These are phyloP conservation scores for Eptatretus burgeri DNA, from an alignment of 2,113 vertebrate genomes.

Conservation along the genomic window DNA sequence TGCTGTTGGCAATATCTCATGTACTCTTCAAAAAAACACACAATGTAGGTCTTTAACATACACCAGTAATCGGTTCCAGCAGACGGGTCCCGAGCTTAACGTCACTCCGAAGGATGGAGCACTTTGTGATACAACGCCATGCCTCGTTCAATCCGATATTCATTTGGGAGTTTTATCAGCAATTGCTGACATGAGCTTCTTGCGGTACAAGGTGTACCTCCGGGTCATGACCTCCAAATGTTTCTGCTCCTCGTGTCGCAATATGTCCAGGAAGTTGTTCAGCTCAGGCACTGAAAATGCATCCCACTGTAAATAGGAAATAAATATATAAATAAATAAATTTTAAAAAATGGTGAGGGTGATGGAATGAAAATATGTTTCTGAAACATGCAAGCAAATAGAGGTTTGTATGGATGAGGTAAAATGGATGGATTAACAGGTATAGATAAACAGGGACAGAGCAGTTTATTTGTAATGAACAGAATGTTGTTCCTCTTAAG, in stretches of 20 bases:
- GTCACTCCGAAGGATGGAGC: too few relatives aligned
- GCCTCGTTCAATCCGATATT: too few relatives aligned
- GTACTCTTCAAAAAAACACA: too few relatives aligned
- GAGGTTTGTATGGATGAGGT: not conserved
- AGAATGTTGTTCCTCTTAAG: too few relatives aligned
- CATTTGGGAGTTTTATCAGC: not conserved
- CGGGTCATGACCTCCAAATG: not conserved
- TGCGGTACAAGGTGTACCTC: not conserved
- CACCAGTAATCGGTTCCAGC: too few relatives aligned
- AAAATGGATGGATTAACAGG: not conserved
- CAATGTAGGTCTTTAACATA: too few relatives aligned
- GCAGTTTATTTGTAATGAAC: too few relatives aligned
- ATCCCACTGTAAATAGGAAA: conserved; percentile 35
- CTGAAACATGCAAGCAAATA: not conserved
- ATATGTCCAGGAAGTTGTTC: conserved; percentile 71
- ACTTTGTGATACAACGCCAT: too few relatives aligned
- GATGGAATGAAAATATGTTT: not conserved
- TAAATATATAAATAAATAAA: not conserved
- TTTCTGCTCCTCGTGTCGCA: conserved; percentile 41
- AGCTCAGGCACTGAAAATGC: conserved; percentile 81
- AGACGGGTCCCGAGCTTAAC: too few relatives aligned
- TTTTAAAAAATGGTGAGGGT: not conserved
- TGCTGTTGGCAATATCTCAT: too few relatives aligned
- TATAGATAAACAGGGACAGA: too few relatives aligned
- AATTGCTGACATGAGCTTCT: not conserved